phyloP scores from a whole-genome alignment of 2,797 vertebrate species.

The Pseudocheirus occidentalis region DNA sequence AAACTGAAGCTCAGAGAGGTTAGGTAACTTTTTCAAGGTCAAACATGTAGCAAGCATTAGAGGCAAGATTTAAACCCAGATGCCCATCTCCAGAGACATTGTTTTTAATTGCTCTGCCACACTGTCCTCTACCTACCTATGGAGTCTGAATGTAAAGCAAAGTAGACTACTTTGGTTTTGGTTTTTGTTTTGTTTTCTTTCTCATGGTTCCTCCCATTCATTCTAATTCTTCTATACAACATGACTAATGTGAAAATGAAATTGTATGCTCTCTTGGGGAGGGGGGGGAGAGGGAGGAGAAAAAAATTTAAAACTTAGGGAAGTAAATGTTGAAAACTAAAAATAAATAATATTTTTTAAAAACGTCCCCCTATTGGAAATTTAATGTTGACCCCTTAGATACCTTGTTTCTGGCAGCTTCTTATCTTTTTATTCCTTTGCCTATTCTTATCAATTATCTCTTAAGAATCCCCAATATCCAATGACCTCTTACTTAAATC shows the following conservation, averaged over 20 bases:
- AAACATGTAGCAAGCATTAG: background rate
- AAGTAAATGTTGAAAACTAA: too few relatives aligned
- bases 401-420: background rate
- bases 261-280: too few relatives aligned
- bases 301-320: too few relatives aligned
- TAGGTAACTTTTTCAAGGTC: background rate
- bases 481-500: background rate
- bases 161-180: too few relatives aligned
- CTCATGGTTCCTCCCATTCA: too few relatives aligned
- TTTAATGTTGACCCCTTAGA: constrained; percentile 29
- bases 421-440: constrained; percentile 19
- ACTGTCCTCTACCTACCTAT: background rate
- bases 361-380: background rate
- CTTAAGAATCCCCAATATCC: background rate
- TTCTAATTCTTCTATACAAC: too few relatives aligned
- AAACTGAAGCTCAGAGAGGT: background rate
- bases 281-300: too few relatives aligned
- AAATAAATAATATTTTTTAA: too few relatives aligned
- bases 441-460: background rate
- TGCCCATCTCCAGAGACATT: background rate
- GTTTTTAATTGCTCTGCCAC: background rate
- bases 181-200: too few relatives aligned
- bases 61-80: background rate
- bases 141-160: too few relatives aligned
- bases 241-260: too few relatives aligned